These are phyloP conservation scores for Neostethus bicornis DNA, from an alignment of 2,797 vertebrate species.

Conservation along the genomic window DNA sequence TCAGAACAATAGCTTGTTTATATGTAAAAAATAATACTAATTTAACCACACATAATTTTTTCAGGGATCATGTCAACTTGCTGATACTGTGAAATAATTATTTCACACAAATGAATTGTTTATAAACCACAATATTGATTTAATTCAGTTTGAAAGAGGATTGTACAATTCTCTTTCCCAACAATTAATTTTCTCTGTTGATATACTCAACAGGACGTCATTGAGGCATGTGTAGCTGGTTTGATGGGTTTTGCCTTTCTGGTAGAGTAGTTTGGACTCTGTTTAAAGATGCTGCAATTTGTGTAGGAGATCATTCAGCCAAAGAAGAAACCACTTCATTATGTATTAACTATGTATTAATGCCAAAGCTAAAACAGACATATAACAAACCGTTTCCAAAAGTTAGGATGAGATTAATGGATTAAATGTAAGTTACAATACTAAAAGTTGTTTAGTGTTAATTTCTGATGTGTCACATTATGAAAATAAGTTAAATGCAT, in stretches of 20 bases:
- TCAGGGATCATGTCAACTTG: background rate
- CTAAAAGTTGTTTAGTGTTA: too few relatives aligned
- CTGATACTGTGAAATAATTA: slow-evolving; percentile 4
- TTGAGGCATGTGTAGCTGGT: slow-evolving; percentile 6
- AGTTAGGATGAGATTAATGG: too few relatives aligned
- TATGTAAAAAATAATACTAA: too few relatives aligned
- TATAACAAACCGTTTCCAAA: too few relatives aligned
- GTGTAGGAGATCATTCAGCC: slow-evolving; percentile 4
- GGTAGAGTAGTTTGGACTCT: slow-evolving; percentile 14
- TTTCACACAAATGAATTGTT: background rate
- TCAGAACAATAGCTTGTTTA: slow-evolving; percentile 7
- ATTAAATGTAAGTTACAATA: too few relatives aligned
- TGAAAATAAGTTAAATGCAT: background rate
- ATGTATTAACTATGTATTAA: too few relatives aligned
- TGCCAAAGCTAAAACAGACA: too few relatives aligned
- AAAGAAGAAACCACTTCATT: too few relatives aligned
- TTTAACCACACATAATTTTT: too few relatives aligned
- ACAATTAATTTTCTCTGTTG: too few relatives aligned
- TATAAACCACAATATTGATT: slow-evolving; percentile 17
- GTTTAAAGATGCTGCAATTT: slow-evolving; percentile 24
- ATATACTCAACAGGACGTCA: slow-evolving; percentile 2
- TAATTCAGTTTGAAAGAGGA: background rate
- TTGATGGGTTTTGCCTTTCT: slow-evolving; percentile 16
- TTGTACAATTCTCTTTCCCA: too few relatives aligned
- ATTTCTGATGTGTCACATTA: too few relatives aligned